Evolutionary conservation across 2,888 invertebrate species (phyloP), one percentile per base, ranked within the genome.

Genomic region (Rhyacophila evoluta): DNA sequence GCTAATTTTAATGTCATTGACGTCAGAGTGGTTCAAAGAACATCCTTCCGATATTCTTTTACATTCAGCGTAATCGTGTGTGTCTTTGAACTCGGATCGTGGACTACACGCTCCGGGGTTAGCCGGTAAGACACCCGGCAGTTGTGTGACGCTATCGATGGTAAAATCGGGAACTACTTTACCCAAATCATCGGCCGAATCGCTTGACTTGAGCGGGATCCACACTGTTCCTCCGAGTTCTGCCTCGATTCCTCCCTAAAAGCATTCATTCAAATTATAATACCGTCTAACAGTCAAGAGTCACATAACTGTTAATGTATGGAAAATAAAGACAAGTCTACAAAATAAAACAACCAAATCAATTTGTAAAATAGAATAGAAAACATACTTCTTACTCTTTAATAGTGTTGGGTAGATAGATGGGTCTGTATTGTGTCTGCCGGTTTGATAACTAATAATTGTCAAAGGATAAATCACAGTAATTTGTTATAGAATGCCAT

Each of bases 201-300:
- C 84, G 55, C 55, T 55, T 11, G 84, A 84, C 77, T 88, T 88
- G 67, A 93, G 86, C 29, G 95, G 95, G 83, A 95, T 91, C 96
- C 95, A 96, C 19, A 96, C 93, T 0, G 95, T 95, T 36, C 93
- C 94, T 11, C 93, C 94, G 79, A 95, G 86, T 83, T 93, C 92
- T 36, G 95, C 95, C 86, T 93, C 90, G 84, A 92, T 92, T 29
- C 95, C 96, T 81, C 96, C 96, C 92, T 92, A 84, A 2, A 85
- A 72, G 37, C 8, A 11, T 73, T 12, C 6, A 76, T 11, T 72
- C 15, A 41, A 77, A 38, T n/a, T 41, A 41, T 36, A 38, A 39
- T 28, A 19, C 19, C 25, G 19, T 75, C 10, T 12, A 29, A 33
- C 25, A 3, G 0, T 39, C 12, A 1, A n/a, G n/a, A n/a, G n/a